Conservation (phyloP, 2,888 invertebrate genomes). For the Trissonchulus latispiculum region DNA sequence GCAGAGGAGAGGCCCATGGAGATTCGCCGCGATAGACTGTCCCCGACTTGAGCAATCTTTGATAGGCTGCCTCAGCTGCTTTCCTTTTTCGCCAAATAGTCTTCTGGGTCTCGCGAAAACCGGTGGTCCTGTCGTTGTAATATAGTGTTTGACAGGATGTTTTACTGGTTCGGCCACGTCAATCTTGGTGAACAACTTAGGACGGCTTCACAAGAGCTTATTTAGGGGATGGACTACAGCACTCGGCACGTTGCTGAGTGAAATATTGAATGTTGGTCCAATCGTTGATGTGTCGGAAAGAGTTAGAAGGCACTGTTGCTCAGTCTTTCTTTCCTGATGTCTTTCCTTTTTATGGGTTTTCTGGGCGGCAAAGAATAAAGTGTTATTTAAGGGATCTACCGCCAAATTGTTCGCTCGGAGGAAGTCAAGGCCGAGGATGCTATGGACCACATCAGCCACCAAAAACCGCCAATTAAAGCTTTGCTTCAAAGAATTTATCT, state of each 20-base stretch:
- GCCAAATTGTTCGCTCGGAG: background rate
- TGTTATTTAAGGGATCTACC: background rate
- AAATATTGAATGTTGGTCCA: too few species aligned
- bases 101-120: conserved; percentile 8
- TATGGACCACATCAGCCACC: background rate
- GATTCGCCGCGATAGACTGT: conserved; percentile 10
- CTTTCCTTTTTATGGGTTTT: too few species aligned
- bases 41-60: background rate
- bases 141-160: conserved; percentile 8
- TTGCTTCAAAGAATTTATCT: background rate
- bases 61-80: too few species aligned
- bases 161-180: background rate
- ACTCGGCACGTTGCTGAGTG: too few species aligned
- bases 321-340: too few species aligned
- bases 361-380: too few species aligned
- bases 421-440: background rate
- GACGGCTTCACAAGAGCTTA: too few species aligned
- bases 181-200: background rate
- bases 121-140: conserved; percentile 6
- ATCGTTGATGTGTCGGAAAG: too few species aligned
- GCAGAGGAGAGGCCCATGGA: conserved; percentile 9
- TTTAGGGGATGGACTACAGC: too few species aligned
- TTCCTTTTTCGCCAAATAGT: conserved; percentile 13
- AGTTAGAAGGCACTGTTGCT: too few species aligned
- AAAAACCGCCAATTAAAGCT: background rate